Evolutionary conservation across 1,140 invertebrate species (phyloP), one percentile per base, ranked within the genome.

Genomic region (Diploscapter pachys): DNA sequence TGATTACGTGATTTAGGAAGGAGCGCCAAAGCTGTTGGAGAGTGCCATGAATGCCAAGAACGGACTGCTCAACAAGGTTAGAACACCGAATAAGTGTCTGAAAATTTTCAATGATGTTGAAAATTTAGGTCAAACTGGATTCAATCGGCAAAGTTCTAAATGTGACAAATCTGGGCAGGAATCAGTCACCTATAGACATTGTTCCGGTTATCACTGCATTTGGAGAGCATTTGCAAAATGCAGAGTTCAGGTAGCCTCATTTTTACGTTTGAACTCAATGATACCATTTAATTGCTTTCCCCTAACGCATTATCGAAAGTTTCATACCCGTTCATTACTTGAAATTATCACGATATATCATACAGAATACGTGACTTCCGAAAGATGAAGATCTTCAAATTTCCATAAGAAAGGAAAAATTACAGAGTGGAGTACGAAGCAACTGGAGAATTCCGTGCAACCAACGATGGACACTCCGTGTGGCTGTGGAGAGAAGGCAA

Each of bases 171-270:
- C 74, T 82, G 13, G 79, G 81, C 71, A 80, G 79, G 5, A 85
- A 81, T 51, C 84, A 84, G 68, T 86, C 84, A 50, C 83, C 83
- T 11, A 83, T 84, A 51, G 83, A 84, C 70, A 59, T 84, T n/a
- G 70, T 84, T n/a, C 83, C 83, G 2, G 53, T 77, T 2, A 76
- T 78, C 54, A 84, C 83, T 53, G 83, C 83, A 9, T 86, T 84
- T 69, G 83, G 86, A 67, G 77, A 79, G 6, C 55, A 76, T 54
- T 67, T 86, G 56, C 84, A 86, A 71, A 80, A 80, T 72, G 82
- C 80, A 2, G 72, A 77, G 4, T 84, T 84, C 62, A 73, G 69
- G 83, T 84, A 69, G 63, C 77, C 51, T 68, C 66, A 9, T 5
- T 9, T 48, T 48, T 52, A 68, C n/a, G 6, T 13, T 75, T 50